Conservation (phyloP, 2,888 invertebrate species). For the Selenia dentaria region DNA sequence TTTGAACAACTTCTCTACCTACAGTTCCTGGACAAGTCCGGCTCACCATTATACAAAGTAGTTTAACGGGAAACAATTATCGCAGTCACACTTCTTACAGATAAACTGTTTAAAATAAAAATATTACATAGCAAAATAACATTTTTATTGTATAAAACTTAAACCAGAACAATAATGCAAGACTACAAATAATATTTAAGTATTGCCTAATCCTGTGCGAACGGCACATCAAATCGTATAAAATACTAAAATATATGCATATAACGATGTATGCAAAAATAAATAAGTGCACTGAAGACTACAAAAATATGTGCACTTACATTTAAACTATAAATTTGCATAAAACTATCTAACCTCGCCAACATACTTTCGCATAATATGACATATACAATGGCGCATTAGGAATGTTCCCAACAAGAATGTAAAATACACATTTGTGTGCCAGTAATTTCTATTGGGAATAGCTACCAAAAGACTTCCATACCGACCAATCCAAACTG, state of each 20-base stretch:
- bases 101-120: too few relatives aligned
- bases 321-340: constrained; percentile 6
- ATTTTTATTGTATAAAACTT: constrained; percentile 34
- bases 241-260: constrained; percentile 26
- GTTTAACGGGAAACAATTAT: too few relatives aligned
- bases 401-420: constrained; percentile 39
- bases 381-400: constrained; percentile 21
- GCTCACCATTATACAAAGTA: too few relatives aligned
- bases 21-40: too few relatives aligned
- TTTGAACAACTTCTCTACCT: too few relatives aligned
- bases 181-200: constrained; percentile 16
- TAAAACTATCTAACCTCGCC: constrained; percentile 18
- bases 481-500: too few relatives aligned
- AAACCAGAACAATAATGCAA: constrained; percentile 24
- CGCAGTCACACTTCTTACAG: too few relatives aligned
- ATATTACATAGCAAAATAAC: constrained; percentile 35
- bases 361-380: constrained; percentile 7
- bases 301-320: constrained; percentile 19
- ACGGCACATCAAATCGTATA: constrained; percentile 16
- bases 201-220: constrained; percentile 9
- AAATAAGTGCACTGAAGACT: constrained; percentile 14
- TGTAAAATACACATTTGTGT: constrained; percentile 31
- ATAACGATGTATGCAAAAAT: constrained; percentile 22
- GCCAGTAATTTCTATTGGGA: constrained; percentile 13
- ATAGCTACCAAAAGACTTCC: too few relatives aligned